These are phyloP conservation scores for Bos javanicus DNA, from an alignment of 2,113 vertebrate species.

Conservation along the genomic window DNA sequence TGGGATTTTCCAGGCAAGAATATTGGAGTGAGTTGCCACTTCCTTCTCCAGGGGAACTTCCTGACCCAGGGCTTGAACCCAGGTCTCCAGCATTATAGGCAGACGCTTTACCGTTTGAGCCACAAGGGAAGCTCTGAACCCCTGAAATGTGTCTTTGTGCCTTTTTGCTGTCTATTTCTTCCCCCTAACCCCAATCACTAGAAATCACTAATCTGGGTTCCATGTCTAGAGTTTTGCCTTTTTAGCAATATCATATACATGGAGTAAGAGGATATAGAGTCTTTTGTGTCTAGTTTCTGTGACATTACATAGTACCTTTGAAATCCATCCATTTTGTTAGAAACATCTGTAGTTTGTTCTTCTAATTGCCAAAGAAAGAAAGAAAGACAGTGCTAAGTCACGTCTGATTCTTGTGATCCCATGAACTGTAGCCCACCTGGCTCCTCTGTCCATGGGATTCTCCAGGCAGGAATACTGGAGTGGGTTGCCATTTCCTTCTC, in stretches of 20 bases:
- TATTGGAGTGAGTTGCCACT: too few species aligned
- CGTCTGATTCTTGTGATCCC: fast-evolving
- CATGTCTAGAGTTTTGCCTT: neutral
- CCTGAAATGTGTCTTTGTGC: neutral
- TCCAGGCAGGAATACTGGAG: neutral
- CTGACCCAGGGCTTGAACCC: too few species aligned
- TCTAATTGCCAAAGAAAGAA: neutral
- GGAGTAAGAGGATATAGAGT: neutral
- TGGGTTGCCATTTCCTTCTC: neutral
- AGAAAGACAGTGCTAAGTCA: neutral
- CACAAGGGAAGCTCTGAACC: too few species aligned
- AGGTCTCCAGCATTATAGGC: too few species aligned
- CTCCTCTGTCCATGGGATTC: neutral
- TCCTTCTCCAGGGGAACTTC: too few species aligned
- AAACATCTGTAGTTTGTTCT: neutral
- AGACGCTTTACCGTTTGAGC: too few species aligned
- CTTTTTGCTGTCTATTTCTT: neutral
- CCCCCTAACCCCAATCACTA: neutral
- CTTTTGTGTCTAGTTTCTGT: neutral
- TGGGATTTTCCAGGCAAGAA: too few species aligned
- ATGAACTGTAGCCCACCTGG: neutral
- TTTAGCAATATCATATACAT: neutral
- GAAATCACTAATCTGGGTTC: neutral
- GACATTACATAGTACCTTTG: neutral
- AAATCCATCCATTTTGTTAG: neutral